These are phyloP conservation scores for Decapterus maruadsi DNA, from an alignment of 2,797 vertebrate species.

Conservation along the genomic window DNA sequence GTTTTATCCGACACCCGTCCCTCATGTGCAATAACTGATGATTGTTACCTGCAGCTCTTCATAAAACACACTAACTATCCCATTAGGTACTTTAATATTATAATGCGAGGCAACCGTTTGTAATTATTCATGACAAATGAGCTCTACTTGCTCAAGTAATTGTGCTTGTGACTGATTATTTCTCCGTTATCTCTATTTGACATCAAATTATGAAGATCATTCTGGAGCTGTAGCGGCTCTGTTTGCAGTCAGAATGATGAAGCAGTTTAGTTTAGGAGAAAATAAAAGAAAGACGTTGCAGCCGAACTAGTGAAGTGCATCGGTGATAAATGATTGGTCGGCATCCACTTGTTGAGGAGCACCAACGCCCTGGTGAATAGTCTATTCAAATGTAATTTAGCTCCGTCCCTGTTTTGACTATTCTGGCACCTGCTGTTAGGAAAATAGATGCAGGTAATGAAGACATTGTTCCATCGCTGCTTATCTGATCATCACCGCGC, in stretches of 20 bases:
- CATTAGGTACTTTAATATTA: too few relatives aligned
- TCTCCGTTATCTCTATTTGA: too few relatives aligned
- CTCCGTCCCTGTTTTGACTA: slow-evolving; percentile 41
- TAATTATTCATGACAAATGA: too few relatives aligned
- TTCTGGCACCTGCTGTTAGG: slow-evolving; percentile 42
- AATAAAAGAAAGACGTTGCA: neutral
- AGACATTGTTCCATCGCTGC: slow-evolving; percentile 22
- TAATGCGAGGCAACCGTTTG: too few relatives aligned
- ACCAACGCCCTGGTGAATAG: neutral
- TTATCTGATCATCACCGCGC: slow-evolving; percentile 37
- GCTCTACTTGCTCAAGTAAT: too few relatives aligned
- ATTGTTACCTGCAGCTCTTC: too few relatives aligned
- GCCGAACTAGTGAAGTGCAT: neutral
- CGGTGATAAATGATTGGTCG: neutral
- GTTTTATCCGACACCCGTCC: neutral
- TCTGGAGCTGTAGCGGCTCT: neutral
- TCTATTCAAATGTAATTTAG: slow-evolving; percentile 36
- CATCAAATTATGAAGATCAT: neutral
- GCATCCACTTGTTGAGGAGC: slow-evolving; percentile 24
- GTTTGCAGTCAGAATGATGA: neutral
- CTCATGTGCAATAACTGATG: too few relatives aligned
- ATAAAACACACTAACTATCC: too few relatives aligned
- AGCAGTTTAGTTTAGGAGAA: too few relatives aligned
- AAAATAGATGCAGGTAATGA: slow-evolving; percentile 37
- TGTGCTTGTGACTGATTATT: too few relatives aligned